These are phyloP conservation scores for Drosophila recens DNA, from an alignment of 2,888 invertebrate genomes.

Conservation along the genomic window DNA sequence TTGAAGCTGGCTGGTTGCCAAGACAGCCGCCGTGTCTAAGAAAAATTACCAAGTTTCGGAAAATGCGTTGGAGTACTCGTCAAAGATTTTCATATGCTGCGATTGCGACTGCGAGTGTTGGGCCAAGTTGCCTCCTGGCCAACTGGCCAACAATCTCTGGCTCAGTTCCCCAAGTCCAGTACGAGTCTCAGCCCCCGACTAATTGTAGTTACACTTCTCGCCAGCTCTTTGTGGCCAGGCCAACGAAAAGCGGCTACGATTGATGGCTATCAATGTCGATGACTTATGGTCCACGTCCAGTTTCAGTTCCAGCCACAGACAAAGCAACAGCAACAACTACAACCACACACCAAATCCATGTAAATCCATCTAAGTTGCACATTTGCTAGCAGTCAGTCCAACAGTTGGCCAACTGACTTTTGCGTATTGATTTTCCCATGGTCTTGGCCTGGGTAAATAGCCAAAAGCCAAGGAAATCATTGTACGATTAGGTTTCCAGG, in stretches of 20 bases:
- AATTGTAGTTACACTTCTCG: constrained; percentile 78
- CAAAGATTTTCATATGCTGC: constrained; percentile 64
- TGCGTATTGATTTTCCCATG: constrained; percentile 74
- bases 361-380: constrained; percentile 70
- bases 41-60: constrained; percentile 72
- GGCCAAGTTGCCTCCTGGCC: constrained; percentile 44
- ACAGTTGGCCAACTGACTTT: constrained; percentile 23
- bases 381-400: constrained; percentile 44
- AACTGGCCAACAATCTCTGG: constrained; percentile 34
- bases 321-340: constrained; percentile 5
- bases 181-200: constrained; percentile 58
- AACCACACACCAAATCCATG: constrained; percentile 37
- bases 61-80: constrained; percentile 79
- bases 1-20: constrained; percentile 45
- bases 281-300: constrained; percentile 70
- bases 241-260: constrained; percentile 69
- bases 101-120: constrained; percentile 36
- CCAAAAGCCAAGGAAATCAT: constrained; percentile 57
- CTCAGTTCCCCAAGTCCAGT: constrained; percentile 6
- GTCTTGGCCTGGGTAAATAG: constrained; percentile 60
- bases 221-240: constrained; percentile 56
- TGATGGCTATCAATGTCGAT: constrained; percentile 79
- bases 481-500: constrained; percentile 39
- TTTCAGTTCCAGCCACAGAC: constrained; percentile 19
- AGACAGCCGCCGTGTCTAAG: constrained; percentile 64